Conservation (phyloP, 2,888 invertebrate genomes). For the Dermolepida albohirtum region DNA sequence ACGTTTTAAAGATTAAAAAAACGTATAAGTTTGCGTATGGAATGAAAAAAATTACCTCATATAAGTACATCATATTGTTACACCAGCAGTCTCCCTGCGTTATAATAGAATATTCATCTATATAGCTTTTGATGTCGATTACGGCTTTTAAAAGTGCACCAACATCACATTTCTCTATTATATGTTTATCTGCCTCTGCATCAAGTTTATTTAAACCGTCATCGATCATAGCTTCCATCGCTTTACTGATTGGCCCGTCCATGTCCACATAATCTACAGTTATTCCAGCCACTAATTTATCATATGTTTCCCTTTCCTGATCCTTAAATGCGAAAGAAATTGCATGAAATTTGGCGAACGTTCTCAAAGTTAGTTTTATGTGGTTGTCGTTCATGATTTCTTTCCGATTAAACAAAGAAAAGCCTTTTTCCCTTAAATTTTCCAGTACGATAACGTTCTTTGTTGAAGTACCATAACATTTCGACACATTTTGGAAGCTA, state of each 20-base stretch:
- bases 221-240: not conserved
- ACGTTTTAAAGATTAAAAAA: too few relatives aligned
- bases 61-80: slow-evolving; percentile 45
- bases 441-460: too few relatives aligned
- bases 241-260: not conserved
- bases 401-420: too few relatives aligned
- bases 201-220: slow-evolving; percentile 3
- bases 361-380: slow-evolving; percentile 49
- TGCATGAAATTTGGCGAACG: slow-evolving; percentile 51
- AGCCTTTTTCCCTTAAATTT: too few relatives aligned
- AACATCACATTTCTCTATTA: not conserved
- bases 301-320: slow-evolving; percentile 45
- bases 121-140: too few relatives aligned
- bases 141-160: too few relatives aligned
- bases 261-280: too few relatives aligned
- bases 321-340: slow-evolving; percentile 50
- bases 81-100: slow-evolving; percentile 46
- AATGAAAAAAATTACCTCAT: slow-evolving; percentile 2
- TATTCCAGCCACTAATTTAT: slow-evolving; percentile 28
- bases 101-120: slow-evolving; percentile 33
- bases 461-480: too few relatives aligned
- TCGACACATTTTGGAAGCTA: too few relatives aligned
- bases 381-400: slow-evolving; percentile 52
- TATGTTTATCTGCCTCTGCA: not conserved
- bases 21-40: too few relatives aligned